Conservation (phyloP, 2,113 vertebrate species). For the Eulemur macaco region DNA sequence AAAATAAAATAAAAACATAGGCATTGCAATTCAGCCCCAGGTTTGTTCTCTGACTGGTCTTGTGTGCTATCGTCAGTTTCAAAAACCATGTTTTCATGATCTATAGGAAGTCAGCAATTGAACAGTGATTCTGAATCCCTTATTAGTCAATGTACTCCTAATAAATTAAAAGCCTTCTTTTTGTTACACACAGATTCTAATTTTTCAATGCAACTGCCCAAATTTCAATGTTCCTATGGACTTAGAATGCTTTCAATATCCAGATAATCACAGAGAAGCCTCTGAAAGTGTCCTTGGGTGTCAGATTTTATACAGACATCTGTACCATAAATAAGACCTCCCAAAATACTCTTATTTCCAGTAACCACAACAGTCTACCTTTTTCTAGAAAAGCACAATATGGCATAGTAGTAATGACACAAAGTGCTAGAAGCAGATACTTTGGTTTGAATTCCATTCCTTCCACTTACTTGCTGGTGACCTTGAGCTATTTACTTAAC, state of each 20-base stretch:
- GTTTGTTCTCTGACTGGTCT: neutral
- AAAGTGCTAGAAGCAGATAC: neutral
- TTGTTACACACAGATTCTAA: neutral
- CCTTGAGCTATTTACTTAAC: slow-evolving; percentile 16
- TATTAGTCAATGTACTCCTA: neutral
- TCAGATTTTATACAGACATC: neutral
- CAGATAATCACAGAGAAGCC: neutral
- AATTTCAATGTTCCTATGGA: neutral
- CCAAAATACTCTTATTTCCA: neutral
- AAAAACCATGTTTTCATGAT: neutral
- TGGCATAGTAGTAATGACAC: neutral
- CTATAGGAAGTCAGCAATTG: neutral
- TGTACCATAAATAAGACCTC: slow-evolving; percentile 29
- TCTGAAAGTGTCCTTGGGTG: neutral
- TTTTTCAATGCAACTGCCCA: neutral
- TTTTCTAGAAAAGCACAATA: neutral
- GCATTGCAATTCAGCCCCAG: neutral
- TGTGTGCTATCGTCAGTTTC: neutral
- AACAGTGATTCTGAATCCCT: neutral
- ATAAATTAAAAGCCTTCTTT: neutral
- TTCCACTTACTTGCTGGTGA: neutral
- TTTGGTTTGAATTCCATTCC: neutral
- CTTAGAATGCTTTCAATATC: slow-evolving; percentile 14
- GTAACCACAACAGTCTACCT: neutral
- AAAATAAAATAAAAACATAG: slow-evolving; percentile 13